A percentile compares a stretch with the other conserved stretches of the same genome.
Conservation (phyloP, 2,113 vertebrate genomes). For the Mus musculus region DNA sequence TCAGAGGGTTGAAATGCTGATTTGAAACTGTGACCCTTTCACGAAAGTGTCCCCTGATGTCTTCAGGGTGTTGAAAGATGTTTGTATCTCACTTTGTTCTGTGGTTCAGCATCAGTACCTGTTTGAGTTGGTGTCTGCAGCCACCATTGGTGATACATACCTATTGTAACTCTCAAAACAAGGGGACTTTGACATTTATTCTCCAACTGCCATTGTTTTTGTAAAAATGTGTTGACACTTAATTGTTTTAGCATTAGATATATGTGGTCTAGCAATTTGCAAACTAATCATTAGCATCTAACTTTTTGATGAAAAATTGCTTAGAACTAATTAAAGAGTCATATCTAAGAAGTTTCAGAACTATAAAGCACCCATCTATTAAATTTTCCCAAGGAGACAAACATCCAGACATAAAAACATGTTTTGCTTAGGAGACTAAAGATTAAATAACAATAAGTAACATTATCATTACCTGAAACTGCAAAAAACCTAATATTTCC, state of each 20-base stretch:
- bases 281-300: constrained; percentile 66
- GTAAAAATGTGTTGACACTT: constrained; percentile 58
- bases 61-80: not conserved
- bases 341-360: constrained; percentile 50
- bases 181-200: constrained; percentile 66
- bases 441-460: constrained; percentile 49
- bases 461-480: not conserved
- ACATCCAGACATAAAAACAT: constrained; percentile 27
- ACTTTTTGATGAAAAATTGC: constrained; percentile 52
- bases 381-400: constrained; percentile 14
- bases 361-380: constrained; percentile 7
- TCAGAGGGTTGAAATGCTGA: not conserved
- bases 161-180: constrained; percentile 54
- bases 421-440: constrained; percentile 41
- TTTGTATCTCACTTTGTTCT: constrained; percentile 47
- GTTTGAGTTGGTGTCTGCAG: not conserved
- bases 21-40: constrained; percentile 9
- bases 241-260: constrained; percentile 54
- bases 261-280: constrained; percentile 54
- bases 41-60: not conserved
- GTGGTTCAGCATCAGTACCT: constrained; percentile 4
- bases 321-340: constrained; percentile 53
- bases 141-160: not conserved
- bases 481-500: constrained; percentile 49
- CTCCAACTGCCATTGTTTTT: constrained; percentile 23